A percentile compares a stretch with the other conserved stretches of the same genome.
Evolutionary conservation across 2,113 vertebrate genomes (phyloP).

Genomic region (Turnix velox): DNA sequence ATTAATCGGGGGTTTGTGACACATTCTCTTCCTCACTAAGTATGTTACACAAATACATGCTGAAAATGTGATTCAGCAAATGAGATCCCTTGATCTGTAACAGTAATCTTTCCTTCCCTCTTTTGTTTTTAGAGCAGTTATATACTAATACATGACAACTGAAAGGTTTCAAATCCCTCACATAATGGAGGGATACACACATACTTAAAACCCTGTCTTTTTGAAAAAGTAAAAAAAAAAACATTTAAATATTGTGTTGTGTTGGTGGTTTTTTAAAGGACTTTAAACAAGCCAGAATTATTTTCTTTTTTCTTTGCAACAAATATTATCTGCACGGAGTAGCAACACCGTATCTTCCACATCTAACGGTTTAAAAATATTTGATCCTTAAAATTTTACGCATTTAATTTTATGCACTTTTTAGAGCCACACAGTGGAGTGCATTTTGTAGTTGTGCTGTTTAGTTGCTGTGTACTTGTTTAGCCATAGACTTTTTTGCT

Average conservation of each 20-base stretch:
- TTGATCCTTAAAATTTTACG: neutral
- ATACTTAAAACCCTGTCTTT: neutral
- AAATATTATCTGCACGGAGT: neutral
- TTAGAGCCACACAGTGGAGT: neutral
- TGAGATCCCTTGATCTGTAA: neutral
- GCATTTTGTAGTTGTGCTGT: neutral
- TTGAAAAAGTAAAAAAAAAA: neutral
- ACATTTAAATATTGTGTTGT: too few species aligned
- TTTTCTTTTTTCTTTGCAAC: neutral
- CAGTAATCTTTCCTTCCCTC: neutral
- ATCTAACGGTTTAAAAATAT: neutral
- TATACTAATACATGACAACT: neutral
- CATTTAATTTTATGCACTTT: neutral
- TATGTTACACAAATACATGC: neutral
- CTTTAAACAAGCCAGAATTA: neutral
- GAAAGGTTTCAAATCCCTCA: neutral
- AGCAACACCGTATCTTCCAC: neutral
- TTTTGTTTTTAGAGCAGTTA: neutral
- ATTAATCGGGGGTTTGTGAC: neutral
- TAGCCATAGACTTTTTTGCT: neutral
- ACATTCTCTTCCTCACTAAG: neutral
- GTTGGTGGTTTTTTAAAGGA: neutral
- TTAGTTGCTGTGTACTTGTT: neutral
- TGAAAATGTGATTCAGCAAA: neutral
- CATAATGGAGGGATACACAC: neutral